phyloP scores from a whole-genome alignment of 2,113 vertebrate species.

The Pelusios castaneus region DNA sequence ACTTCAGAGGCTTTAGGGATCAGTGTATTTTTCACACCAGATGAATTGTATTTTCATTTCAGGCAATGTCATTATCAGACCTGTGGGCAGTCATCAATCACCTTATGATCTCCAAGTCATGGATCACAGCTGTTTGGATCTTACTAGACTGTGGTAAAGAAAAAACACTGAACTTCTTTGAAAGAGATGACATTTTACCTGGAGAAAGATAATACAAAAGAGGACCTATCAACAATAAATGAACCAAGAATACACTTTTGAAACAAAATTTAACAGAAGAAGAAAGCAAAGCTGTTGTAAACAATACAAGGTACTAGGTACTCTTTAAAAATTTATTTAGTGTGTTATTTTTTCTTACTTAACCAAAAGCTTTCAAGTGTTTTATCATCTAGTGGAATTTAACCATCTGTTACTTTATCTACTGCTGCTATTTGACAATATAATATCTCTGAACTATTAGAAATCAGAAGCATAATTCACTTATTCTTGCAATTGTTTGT shows the following conservation, averaged over 20 bases:
- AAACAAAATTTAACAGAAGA: constrained; percentile 6
- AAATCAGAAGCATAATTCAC: neutral
- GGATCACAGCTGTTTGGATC: constrained; percentile 54
- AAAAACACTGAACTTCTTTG: constrained; percentile 41
- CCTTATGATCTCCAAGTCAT: constrained; percentile 60
- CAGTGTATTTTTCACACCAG: constrained; percentile 66
- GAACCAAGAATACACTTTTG: neutral
- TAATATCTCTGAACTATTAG: neutral
- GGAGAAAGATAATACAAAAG: constrained; percentile 29
- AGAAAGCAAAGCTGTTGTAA: neutral
- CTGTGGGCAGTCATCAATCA: constrained; percentile 64
- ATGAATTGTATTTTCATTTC: constrained; percentile 76
- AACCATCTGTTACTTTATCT: neutral
- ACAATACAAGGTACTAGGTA: neutral
- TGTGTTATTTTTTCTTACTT: neutral
- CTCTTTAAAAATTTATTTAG: neutral
- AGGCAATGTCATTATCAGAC: constrained; percentile 65
- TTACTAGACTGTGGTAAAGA: constrained; percentile 35
- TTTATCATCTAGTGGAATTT: neutral
- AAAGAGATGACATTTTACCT: constrained; percentile 51
- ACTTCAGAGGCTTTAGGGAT: constrained; percentile 57
- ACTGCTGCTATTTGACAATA: fast-evolving
- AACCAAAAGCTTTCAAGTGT: neutral
- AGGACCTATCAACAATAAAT: constrained; percentile 1
- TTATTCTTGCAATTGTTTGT: fast-evolving